Evolutionary conservation across 2,797 vertebrate genomes (phyloP).

Genomic region (Margarornis squamiger): DNA sequence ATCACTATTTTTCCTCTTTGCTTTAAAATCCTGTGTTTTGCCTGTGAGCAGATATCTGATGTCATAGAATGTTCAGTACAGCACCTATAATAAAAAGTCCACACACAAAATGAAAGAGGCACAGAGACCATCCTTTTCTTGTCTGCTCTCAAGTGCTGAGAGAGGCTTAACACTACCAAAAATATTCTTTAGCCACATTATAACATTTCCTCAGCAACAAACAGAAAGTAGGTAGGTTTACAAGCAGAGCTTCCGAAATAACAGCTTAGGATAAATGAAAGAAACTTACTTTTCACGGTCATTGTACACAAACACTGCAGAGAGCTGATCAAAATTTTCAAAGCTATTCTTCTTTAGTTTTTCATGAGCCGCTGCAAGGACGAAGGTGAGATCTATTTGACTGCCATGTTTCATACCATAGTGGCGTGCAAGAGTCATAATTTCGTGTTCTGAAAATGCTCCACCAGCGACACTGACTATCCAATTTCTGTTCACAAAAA

Average conservation of each 20-base stretch:
- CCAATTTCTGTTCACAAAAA: constrained; percentile 58
- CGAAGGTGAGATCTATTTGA: constrained; percentile 62
- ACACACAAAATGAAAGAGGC: not conserved
- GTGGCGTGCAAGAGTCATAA: constrained; percentile 82
- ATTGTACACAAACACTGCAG: constrained; percentile 72
- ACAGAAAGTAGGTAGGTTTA: not conserved
- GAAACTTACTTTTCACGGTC: constrained; percentile 83
- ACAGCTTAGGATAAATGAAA: not conserved
- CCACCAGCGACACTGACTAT: constrained; percentile 71
- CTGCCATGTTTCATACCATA: constrained; percentile 71
- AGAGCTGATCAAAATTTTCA: constrained; percentile 80
- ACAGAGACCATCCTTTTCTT: not conserved
- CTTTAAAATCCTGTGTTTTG: not conserved
- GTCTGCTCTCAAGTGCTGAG: not conserved
- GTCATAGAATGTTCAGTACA: not conserved
- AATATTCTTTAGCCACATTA: not conserved
- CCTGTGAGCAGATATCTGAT: not conserved
- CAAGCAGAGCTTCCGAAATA: not conserved
- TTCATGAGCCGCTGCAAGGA: constrained; percentile 83
- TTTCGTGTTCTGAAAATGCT: constrained; percentile 85
- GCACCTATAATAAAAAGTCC: not conserved
- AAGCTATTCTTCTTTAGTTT: constrained; percentile 84
- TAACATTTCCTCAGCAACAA: not conserved
- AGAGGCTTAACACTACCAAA: not conserved
- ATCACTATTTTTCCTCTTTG: not conserved